phyloP scores from a whole-genome alignment of 2,113 vertebrate genomes.

The Onychostoma macrolepis region DNA sequence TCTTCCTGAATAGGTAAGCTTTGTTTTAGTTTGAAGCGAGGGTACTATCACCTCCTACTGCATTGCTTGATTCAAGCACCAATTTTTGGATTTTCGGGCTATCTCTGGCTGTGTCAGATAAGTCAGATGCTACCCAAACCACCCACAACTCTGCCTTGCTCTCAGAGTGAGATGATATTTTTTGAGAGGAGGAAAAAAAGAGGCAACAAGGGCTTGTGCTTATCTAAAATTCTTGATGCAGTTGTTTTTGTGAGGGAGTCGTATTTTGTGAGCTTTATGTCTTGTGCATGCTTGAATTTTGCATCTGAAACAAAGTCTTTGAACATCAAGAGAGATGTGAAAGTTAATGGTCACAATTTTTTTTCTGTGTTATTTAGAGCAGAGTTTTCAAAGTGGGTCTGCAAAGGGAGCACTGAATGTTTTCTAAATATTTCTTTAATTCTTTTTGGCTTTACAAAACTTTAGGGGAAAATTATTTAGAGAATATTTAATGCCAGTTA shows the following conservation, averaged over 20 bases:
- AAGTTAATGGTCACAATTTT: background rate
- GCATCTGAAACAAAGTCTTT: background rate
- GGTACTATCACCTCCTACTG: background rate
- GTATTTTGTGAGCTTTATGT: background rate
- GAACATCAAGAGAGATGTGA: background rate
- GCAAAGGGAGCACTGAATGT: background rate
- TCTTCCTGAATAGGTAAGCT: background rate
- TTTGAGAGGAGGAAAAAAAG: background rate
- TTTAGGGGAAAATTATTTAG: background rate
- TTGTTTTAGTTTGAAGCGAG: background rate
- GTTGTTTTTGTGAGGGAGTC: background rate
- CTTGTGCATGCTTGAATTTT: background rate
- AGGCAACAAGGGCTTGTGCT: conserved; percentile 9
- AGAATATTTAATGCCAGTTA: background rate
- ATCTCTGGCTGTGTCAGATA: conserved; percentile 47
- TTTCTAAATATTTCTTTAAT: background rate
- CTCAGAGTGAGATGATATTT: background rate
- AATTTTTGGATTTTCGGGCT: conserved; percentile 28
- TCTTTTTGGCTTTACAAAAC: background rate
- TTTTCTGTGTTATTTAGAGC: background rate
- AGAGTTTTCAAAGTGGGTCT: background rate
- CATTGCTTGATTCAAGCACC: conserved; percentile 6
- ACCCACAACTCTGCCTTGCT: conserved; percentile 7
- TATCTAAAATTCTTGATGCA: conserved; percentile 5
- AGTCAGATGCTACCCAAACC: conserved; percentile 40